Evolutionary conservation across 1,140 invertebrate genomes (phyloP), one percentile per base, ranked within the genome.

Genomic region (Drosophila teissieri): DNA sequence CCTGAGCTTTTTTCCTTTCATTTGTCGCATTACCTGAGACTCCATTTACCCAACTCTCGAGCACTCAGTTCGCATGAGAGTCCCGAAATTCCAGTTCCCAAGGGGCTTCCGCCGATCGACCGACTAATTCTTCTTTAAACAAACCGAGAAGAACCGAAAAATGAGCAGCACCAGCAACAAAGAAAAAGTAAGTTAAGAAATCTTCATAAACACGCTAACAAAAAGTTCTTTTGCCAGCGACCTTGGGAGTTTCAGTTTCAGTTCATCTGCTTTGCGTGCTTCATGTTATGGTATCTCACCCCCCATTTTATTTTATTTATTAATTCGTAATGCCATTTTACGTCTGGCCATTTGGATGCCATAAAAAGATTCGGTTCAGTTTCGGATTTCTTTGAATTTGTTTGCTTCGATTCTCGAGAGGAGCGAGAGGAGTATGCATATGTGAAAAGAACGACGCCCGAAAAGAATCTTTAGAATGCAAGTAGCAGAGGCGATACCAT

Each of bases 71-170:
- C 61, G 17, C 4, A 17, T 36, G 7, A 3, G 19, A 62, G 40
- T 78, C 46, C 56, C 46, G 36, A 70, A 54, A 80, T 68, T 64
- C 81, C 81, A 78, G 78, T 76, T 88, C 73, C 72, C 37, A 53
- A 63, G 40, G 31, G 22, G 44, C 55, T 61, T 19, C 56, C 53
- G 70, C 46, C 65, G 76, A 80, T 84, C 65, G 65, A 57, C 64
- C 77, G 75, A 80, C 83, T 86, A 88, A 88, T 86, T 88, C 75
- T 88, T 79, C 67, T 69, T 83, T 83, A 88, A 86, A 86, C 74
- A 86, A 86, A 73, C 75, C 31, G 73, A 56, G 44, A 15, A 73
- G 52, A 61, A 42, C 31, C 64, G 14, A 73, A 49, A 61, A 73
- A 52, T 56, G 44, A 65, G 39, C 54, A 58, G 11, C 56, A 52